These are phyloP conservation scores for Brachypodius melanocephalos DNA, from an alignment of 2,113 vertebrate genomes.

Conservation along the genomic window DNA sequence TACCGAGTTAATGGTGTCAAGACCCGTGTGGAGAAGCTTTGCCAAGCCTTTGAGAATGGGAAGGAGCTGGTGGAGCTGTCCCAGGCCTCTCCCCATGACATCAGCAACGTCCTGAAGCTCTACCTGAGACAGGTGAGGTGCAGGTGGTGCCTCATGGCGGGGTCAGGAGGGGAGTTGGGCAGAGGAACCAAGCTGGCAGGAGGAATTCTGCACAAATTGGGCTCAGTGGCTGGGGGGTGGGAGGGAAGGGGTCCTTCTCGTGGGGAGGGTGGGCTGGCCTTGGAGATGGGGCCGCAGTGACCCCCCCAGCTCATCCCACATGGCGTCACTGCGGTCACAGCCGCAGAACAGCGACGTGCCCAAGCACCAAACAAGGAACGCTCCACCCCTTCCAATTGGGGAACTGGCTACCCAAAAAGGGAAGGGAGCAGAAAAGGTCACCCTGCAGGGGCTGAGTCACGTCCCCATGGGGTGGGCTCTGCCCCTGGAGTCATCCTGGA, in stretches of 20 bases:
- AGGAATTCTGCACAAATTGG: not conserved
- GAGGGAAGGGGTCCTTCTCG: not conserved
- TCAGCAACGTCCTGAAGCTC: slow-evolving; percentile 96
- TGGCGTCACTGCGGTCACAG: not conserved
- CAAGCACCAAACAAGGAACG: rapidly evolving
- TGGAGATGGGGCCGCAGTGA: not conserved
- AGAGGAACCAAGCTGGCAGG: not conserved
- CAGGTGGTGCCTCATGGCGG: not conserved
- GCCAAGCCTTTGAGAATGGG: slow-evolving; percentile 94
- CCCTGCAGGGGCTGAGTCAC: not conserved
- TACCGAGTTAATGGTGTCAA: slow-evolving; percentile 96
- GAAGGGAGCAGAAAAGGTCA: not conserved
- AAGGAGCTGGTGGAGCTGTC: slow-evolving; percentile 95
- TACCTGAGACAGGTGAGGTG: slow-evolving; percentile 90
- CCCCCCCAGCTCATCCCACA: not conserved
- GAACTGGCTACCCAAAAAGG: not conserved
- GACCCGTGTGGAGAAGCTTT: slow-evolving; percentile 95
- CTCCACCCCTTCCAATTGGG: not conserved
- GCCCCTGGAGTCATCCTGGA: not conserved
- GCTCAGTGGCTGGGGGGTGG: rapidly evolving
- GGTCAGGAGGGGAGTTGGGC: not conserved
- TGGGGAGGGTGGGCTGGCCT: rapidly evolving
- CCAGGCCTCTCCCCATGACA: slow-evolving; percentile 90
- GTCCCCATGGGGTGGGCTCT: not conserved
- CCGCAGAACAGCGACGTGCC: rapidly evolving